These are phyloP conservation scores for Tenualosa ilisha DNA, from an alignment of 2,797 vertebrate genomes.

Conservation along the genomic window DNA sequence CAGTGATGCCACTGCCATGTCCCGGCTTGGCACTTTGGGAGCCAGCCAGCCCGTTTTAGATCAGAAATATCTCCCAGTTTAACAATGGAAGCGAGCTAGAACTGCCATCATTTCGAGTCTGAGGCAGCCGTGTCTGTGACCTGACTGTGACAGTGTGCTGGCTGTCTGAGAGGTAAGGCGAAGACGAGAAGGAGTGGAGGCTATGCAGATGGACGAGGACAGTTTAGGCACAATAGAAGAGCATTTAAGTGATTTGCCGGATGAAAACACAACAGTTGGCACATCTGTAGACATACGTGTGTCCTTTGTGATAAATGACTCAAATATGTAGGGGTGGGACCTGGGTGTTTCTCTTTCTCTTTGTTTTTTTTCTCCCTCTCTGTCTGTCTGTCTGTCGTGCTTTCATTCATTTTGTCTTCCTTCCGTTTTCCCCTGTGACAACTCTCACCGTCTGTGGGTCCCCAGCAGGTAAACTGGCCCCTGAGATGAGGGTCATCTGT, in stretches of 20 bases:
- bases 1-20: constrained; percentile 16
- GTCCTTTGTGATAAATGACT: constrained; percentile 10
- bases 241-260: constrained; percentile 60
- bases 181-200: background rate
- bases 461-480: constrained; percentile 65
- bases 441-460: constrained; percentile 64
- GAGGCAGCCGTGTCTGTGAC: background rate
- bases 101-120: background rate
- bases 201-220: background rate
- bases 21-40: constrained; percentile 12
- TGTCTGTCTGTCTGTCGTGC: background rate
- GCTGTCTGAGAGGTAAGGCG: background rate
- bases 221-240: constrained; percentile 55
- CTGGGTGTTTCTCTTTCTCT: background rate
- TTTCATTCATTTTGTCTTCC: background rate
- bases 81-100: background rate
- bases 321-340: constrained; percentile 34
- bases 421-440: constrained; percentile 10
- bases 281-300: constrained; percentile 28
- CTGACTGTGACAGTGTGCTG: background rate
- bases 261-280: constrained; percentile 55
- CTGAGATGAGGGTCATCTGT: constrained; percentile 64
- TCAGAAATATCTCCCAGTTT: constrained; percentile 8
- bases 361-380: background rate
- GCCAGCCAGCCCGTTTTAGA: background rate